Evolutionary conservation across 2,888 invertebrate species (phyloP).

Genomic region (Tolmerus cingulatus): DNA sequence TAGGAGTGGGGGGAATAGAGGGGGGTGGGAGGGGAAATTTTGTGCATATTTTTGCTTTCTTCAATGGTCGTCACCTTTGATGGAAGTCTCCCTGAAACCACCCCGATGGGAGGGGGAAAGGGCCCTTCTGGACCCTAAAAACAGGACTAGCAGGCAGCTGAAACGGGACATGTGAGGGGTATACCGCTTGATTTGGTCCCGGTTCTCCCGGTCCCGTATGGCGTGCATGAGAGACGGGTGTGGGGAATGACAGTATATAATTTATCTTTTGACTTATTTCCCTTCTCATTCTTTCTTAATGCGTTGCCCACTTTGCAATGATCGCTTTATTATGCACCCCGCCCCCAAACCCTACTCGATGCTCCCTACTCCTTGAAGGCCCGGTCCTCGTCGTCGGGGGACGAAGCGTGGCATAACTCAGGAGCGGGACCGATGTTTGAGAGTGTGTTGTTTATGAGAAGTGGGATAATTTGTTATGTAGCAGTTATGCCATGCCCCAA

Average conservation of each 20-base stretch:
- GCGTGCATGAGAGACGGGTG: neutral
- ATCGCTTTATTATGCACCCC: slow-evolving; percentile 43
- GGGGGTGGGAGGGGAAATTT: neutral
- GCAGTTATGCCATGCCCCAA: slow-evolving; percentile 42
- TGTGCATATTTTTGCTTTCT: slow-evolving; percentile 37
- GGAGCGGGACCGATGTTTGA: neutral
- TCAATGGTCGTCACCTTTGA: slow-evolving; percentile 42
- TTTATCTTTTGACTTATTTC: slow-evolving; percentile 36
- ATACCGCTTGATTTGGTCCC: neutral
- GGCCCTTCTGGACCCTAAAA: neutral
- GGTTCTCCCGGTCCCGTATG: neutral
- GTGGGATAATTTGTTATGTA: slow-evolving; percentile 42
- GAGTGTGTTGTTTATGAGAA: slow-evolving; percentile 41
- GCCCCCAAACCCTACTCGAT: slow-evolving; percentile 21
- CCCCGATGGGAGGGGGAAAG: neutral
- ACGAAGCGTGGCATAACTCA: neutral
- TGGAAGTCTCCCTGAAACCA: slow-evolving; percentile 20
- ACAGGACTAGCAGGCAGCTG: no score
- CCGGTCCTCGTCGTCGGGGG: neutral
- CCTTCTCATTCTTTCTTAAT: slow-evolving; percentile 41
- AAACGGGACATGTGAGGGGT: neutral
- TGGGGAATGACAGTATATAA: slow-evolving; percentile 31
- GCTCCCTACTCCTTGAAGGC: neutral
- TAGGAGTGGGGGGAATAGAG: neutral
- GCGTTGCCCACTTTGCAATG: slow-evolving; percentile 31